phyloP scores from a whole-genome alignment of 2,797 vertebrate genomes.

The Hippoglossus hippoglossus region DNA sequence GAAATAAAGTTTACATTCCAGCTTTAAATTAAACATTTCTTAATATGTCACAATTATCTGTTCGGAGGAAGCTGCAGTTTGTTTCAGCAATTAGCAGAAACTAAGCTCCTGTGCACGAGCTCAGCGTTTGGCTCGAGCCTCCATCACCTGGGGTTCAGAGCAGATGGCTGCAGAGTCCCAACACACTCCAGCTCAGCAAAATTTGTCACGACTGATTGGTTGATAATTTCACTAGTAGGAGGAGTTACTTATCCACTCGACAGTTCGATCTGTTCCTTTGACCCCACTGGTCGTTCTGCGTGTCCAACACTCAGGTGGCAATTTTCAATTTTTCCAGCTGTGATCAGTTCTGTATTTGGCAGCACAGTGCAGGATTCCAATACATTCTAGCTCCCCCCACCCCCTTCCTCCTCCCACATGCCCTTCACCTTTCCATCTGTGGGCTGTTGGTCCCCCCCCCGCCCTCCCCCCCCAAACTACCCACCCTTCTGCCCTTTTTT shows the following conservation, averaged over 20 bases:
- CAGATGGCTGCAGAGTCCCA: constrained; percentile 79
- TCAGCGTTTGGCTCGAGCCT: constrained; percentile 59
- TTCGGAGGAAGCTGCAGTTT: constrained; percentile 33
- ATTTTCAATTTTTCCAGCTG: constrained; percentile 1
- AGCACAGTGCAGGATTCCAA: constrained; percentile 78
- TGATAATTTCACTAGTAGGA: constrained; percentile 38
- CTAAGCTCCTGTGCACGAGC: constrained; percentile 29
- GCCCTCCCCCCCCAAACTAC: constrained; percentile 23
- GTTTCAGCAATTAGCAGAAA: constrained; percentile 36
- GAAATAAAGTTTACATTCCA: not conserved
- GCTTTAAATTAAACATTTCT: not conserved
- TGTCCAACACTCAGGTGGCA: constrained; percentile 26
- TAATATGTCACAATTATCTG: not conserved
- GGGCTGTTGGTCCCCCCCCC: constrained; percentile 54
- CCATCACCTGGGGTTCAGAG: constrained; percentile 64
- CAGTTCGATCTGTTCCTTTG: constrained; percentile 20
- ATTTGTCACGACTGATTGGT: constrained; percentile 65
- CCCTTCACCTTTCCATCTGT: constrained; percentile 71
- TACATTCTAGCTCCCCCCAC: constrained; percentile 32
- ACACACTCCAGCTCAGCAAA: constrained; percentile 66
- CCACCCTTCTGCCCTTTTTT: constrained; percentile 24
- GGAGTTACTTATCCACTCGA: constrained; percentile 20
- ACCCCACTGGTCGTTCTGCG: constrained; percentile 27
- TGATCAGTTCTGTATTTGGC: constrained; percentile 71
- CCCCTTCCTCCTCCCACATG: constrained; percentile 38